phyloP scores from a whole-genome alignment of 2,888 invertebrate species.

The Polyploca ridens region DNA sequence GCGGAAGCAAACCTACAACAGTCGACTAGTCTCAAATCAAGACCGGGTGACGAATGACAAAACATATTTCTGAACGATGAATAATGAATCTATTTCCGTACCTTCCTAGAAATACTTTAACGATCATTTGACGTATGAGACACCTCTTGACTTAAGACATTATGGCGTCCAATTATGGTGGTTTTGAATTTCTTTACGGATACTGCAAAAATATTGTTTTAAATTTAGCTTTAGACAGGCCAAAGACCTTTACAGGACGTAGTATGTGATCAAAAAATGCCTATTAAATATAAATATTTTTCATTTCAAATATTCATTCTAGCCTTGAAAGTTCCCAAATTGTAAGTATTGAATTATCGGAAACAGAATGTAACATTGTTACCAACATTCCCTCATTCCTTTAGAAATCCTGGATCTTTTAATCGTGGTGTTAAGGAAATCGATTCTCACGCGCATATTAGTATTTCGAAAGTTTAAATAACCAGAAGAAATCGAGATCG shows the following conservation, averaged over 20 bases:
- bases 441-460: too few species aligned
- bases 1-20: background rate
- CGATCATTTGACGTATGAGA: background rate
- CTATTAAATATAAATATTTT: too few species aligned
- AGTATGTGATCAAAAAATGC: background rate
- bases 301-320: too few species aligned
- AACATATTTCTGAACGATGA: conserved; percentile 8
- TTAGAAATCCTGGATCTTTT: too few species aligned
- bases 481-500: too few species aligned
- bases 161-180: background rate
- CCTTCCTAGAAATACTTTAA: background rate
- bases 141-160: background rate
- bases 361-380: too few species aligned
- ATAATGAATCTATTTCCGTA: conserved; percentile 3
- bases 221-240: background rate
- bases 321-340: background rate
- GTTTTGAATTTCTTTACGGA: background rate
- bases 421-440: too few species aligned
- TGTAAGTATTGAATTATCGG: background rate
- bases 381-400: too few species aligned
- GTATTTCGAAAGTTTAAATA: too few species aligned
- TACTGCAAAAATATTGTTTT: background rate
- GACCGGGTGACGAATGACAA: background rate
- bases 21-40: background rate
- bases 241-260: background rate